These are phyloP conservation scores for Acanthosoma haemorrhoidale DNA, from an alignment of 2,888 invertebrate genomes.

Conservation along the genomic window DNA sequence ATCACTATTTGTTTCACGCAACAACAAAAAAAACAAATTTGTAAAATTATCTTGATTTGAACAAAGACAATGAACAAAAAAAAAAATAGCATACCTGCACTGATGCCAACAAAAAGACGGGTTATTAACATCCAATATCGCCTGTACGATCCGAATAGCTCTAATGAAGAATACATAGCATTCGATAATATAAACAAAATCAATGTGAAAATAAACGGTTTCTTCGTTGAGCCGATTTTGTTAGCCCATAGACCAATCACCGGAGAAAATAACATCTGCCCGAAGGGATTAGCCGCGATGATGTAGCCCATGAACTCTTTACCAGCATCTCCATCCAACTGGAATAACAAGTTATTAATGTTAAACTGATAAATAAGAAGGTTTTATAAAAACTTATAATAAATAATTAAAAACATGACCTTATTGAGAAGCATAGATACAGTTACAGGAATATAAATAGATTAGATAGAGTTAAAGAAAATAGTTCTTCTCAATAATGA, in stretches of 20 bases:
- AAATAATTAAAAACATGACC: no score
- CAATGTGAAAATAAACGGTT: conserved; percentile 65
- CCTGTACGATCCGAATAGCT: conserved; percentile 58
- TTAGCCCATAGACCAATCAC: conserved; percentile 81
- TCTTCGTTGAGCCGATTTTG: conserved; percentile 62
- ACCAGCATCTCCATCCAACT: conserved; percentile 72
- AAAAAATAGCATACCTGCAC: conserved; percentile 65
- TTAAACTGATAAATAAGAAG: background rate
- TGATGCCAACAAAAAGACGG: conserved; percentile 74
- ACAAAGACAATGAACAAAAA: no score
- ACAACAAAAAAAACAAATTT: no score
- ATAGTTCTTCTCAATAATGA: no score
- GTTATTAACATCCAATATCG: conserved; percentile 71
- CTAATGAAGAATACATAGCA: conserved; percentile 67
- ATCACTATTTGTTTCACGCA: no score
- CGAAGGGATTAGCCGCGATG: conserved; percentile 80
- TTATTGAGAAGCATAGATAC: no score
- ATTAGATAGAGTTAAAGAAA: no score
- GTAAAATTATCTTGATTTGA: no score
- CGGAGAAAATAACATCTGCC: conserved; percentile 80
- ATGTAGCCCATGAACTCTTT: conserved; percentile 79
- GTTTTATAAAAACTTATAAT: no score
- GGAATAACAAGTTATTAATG: conserved; percentile 34
- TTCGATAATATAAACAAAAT: conserved; percentile 67
- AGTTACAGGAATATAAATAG: no score